These are phyloP conservation scores for Nilaparvata lugens DNA, from an alignment of 1,140 invertebrate genomes.

Conservation along the genomic window DNA sequence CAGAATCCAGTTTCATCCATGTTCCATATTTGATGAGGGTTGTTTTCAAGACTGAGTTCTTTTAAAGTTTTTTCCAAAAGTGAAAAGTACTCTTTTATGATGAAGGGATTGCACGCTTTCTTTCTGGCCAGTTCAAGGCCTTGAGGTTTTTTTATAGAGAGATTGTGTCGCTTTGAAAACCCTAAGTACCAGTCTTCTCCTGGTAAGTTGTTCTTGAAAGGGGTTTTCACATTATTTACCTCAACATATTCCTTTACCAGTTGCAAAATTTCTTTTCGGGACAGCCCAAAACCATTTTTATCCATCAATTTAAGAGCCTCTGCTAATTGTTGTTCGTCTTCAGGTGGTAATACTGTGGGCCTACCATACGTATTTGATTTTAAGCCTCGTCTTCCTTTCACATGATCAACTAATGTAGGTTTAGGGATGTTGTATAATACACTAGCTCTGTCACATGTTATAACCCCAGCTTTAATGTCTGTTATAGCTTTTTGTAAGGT, in stretches of 20 bases:
- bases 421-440: conserved; percentile 21
- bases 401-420: conserved; percentile 5
- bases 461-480: background rate
- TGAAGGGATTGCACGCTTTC: conserved; percentile 27
- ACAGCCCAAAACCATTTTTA: conserved; percentile 12
- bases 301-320: conserved; percentile 2
- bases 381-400: conserved; percentile 10
- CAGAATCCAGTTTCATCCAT: conserved; percentile 31
- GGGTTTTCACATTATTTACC: conserved; percentile 8
- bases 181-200: conserved; percentile 11
- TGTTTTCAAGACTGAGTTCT: conserved; percentile 16
- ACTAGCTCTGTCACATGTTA: conserved; percentile 2
- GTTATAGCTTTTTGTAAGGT: background rate
- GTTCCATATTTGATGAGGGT: conserved; percentile 28
- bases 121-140: conserved; percentile 31
- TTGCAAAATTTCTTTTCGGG: conserved; percentile 10
- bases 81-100: conserved; percentile 29
- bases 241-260: conserved; percentile 10
- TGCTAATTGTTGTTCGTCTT: conserved; percentile 8
- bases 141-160: conserved; percentile 24
- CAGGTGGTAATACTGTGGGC: conserved; percentile 2
- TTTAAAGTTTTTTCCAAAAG: conserved; percentile 20
- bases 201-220: conserved; percentile 8
- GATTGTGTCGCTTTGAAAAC: conserved; percentile 9
- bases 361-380: conserved; percentile 6